Percentiles rank a stretch among this genome's conserved stretches.
Conservation (phyloP, 2,113 vertebrate species). For the Bettongia penicillata region DNA sequence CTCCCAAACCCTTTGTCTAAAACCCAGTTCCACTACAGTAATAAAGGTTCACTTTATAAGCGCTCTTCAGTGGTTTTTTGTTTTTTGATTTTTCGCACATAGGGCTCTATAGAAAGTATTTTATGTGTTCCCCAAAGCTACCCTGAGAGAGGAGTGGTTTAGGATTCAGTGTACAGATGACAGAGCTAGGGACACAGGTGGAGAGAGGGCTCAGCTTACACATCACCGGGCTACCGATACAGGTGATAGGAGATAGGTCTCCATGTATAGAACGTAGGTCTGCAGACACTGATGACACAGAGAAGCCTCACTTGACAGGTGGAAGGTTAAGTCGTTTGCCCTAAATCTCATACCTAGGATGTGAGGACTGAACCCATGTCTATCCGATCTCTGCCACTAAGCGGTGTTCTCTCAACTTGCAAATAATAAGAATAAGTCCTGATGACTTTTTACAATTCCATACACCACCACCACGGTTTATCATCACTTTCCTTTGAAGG, state of each 20-base stretch:
- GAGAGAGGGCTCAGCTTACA: background rate
- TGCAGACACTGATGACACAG: background rate
- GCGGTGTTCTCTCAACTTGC: background rate
- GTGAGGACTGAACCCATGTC: background rate
- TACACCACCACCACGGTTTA: background rate
- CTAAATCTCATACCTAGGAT: background rate
- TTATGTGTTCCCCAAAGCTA: background rate
- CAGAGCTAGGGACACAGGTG: too few relatives aligned
- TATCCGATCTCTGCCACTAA: background rate
- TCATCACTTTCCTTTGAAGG: background rate
- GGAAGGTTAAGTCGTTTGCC: background rate
- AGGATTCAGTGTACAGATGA: too few relatives aligned
- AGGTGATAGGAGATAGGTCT: too few relatives aligned
- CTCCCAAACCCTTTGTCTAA: background rate
- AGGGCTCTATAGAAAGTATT: background rate
- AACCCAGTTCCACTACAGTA: background rate
- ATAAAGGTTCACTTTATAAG: background rate
- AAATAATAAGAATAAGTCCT: background rate
- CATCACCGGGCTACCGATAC: background rate
- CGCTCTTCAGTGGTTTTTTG: background rate
- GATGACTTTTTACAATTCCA: background rate
- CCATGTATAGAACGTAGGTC: too few relatives aligned
- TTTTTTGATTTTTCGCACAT: background rate
- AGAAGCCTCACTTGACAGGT: background rate
- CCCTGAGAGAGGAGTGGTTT: background rate